Base-by-base conservation (phyloP, 1,140 invertebrate species). In the Platorchestia sp. region DNA sequence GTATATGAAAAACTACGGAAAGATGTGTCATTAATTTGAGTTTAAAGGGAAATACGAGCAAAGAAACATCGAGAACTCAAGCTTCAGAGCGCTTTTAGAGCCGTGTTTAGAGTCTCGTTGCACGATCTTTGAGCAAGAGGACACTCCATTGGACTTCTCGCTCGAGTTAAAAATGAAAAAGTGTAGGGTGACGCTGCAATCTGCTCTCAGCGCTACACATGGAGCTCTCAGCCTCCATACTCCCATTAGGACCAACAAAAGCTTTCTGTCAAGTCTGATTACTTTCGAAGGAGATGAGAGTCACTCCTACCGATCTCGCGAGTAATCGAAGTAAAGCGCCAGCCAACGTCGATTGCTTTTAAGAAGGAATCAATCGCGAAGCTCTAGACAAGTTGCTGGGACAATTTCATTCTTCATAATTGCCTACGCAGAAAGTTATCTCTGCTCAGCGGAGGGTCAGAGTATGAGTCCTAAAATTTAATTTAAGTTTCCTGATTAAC, bases 241-340 rank as follows among this genome's bases (percentile, higher is more conserved):
- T 93, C 91, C 91, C 91, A 93, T 93, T 93, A 93, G 91, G 91
- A 93, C 91, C 91, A 93, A 93, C 91, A 93, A 93, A 93, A 93
- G 91, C 91, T 47, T 93, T 93, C 91, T 93, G 91, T 93, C 91
- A 93, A 93, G 91, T 93, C 91, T 93, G 91, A 93, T 93, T 93
- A 93, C 91, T 93, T 93, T 93, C 91, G 91, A 47, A 93, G 91
- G 91, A 93, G 91, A 93, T 93, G 91, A 93, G 91, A 93, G 91
- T 93, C 91, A 93, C 91, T 93, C 91, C 44, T 93, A 44, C 91
- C 45, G 91, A 40, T 93, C 43, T 93, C 91, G 91, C 91, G 44
- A 93, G 43, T 93, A 45, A 93, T 93, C 91, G 91, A 93, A 93
- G 91, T 47, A 45, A 45, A 93, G 91, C 91, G 91, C 45, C 91